Conservation (phyloP, 2,113 vertebrate genomes). For the Rhodinocichla rosea region DNA sequence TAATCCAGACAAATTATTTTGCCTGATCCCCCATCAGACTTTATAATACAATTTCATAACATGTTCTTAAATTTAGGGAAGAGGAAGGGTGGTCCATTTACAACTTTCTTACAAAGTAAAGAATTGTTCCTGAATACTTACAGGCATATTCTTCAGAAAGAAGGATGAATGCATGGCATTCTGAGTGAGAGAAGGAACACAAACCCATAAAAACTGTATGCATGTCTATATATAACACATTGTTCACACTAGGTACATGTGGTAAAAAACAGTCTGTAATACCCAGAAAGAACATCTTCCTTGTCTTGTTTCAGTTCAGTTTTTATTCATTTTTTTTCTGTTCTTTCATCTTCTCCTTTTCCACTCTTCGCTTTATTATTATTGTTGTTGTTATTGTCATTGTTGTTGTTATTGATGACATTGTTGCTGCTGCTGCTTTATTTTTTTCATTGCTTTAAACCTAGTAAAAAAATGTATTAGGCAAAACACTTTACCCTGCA, state of each 20-base stretch:
- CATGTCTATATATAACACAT: not conserved
- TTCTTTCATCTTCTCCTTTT: not conserved
- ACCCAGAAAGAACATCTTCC: not conserved
- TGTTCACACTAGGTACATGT: not conserved
- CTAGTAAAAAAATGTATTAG: too few relatives aligned
- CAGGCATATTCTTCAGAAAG: not conserved
- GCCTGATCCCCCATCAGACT: not conserved
- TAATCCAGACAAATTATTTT: not conserved
- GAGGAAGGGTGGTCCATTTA: not conserved
- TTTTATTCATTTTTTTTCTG: not conserved
- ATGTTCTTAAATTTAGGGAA: not conserved
- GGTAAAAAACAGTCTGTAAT: not conserved
- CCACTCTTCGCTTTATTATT: not conserved
- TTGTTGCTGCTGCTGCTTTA: not conserved
- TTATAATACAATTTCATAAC: not conserved
- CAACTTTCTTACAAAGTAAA: not conserved
- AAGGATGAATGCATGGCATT: not conserved
- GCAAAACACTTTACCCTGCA: not conserved
- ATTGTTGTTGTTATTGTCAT: not conserved
- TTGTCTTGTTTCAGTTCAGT: not conserved
- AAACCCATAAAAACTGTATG: not conserved
- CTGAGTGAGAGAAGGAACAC: not conserved
- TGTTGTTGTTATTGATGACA: not conserved
- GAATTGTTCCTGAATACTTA: not conserved
- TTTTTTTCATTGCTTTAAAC: not conserved